Base-by-base conservation (phyloP, 2,888 invertebrate species). In the Carabus problematicus region DNA sequence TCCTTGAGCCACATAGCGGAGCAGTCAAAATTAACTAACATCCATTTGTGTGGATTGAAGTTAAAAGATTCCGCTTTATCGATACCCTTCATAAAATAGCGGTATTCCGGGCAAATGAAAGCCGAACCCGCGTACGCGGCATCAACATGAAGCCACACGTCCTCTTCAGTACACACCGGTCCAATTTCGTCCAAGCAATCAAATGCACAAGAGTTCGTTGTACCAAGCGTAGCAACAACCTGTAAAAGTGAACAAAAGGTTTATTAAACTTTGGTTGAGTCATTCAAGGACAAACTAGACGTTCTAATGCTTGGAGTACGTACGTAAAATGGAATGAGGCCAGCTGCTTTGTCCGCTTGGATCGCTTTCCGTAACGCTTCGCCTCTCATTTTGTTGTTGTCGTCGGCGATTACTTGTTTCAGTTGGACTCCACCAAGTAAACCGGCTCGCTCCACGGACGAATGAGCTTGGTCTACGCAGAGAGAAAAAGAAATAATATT, bases 31-130 rank as follows among this genome's bases (percentile, higher is more conserved):
- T 97, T 98, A n/a, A 98, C 95, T 74, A 98, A 82, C 88, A 99
- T 85, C 98, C 98, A 99, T 83, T 99, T 99, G 82, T 98, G 98
- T 0, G 99, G 98, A 80, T 99, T 99, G 79, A 98, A 97, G 82
- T 98, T 98, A 81, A 98, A 97, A 0, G 98, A 98, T 77, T 97
- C 94, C 0, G 96, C 97, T 70, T 88, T 87, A 82, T 99, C 93
- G 6, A 94, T 81, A 19, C 95, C 95, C 74, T 91, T 89, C 91
- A 97, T 93, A 19, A 95, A 84, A 77, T 94, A 89, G 49, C 97
- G 91, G 82, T 92, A 97, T 83, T 99, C 99, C 0, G 97, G 97
- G 76, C 99, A 99, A 74, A 99, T 93, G 80, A 99, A 95, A 0
- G 98, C 92, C 0, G 95, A 94, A 8, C 93, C 98, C 0, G 98